Conservation (phyloP, 2,797 vertebrate genomes). For the Hippopotamyrus pictus region DNA sequence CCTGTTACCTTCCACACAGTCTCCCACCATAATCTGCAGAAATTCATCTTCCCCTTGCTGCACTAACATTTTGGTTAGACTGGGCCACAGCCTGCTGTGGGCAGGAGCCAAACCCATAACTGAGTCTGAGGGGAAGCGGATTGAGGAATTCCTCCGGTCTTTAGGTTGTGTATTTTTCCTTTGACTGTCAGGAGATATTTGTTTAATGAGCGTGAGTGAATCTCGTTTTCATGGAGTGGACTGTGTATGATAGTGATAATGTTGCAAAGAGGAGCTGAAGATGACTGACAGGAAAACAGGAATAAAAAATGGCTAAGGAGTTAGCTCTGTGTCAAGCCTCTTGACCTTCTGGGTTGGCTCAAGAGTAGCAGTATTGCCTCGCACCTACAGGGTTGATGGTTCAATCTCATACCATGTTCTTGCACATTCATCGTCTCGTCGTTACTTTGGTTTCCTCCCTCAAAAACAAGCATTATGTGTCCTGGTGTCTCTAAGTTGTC, state of each 20-base stretch:
- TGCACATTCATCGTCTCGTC: not conserved
- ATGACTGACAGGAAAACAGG: not conserved
- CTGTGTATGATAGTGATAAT: not conserved
- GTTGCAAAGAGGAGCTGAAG: not conserved
- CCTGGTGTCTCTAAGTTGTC: not conserved
- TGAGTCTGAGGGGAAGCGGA: conserved; percentile 44
- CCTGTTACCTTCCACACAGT: conserved; percentile 32
- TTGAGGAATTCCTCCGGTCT: conserved; percentile 55
- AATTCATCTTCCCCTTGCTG: not conserved
- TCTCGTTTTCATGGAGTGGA: not conserved
- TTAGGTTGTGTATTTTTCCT: conserved; percentile 55
- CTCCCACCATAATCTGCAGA: not conserved
- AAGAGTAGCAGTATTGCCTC: not conserved
- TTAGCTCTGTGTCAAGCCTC: not conserved
- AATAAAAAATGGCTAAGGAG: not conserved
- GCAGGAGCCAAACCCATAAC: conserved; percentile 47
- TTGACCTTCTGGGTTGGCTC: not conserved
- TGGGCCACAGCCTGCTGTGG: conserved; percentile 48
- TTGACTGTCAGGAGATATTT: conserved; percentile 45
- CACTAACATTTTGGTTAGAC: conserved; percentile 28
- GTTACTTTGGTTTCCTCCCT: not conserved
- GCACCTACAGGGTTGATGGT: not conserved
- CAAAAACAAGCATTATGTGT: not conserved
- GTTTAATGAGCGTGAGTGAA: conserved; percentile 30
- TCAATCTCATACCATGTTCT: not conserved